A percentile compares a stretch with the other conserved stretches of the same genome.
phyloP scores from a whole-genome alignment of 2,113 vertebrate genomes.

The Clarias macrocephalus region DNA sequence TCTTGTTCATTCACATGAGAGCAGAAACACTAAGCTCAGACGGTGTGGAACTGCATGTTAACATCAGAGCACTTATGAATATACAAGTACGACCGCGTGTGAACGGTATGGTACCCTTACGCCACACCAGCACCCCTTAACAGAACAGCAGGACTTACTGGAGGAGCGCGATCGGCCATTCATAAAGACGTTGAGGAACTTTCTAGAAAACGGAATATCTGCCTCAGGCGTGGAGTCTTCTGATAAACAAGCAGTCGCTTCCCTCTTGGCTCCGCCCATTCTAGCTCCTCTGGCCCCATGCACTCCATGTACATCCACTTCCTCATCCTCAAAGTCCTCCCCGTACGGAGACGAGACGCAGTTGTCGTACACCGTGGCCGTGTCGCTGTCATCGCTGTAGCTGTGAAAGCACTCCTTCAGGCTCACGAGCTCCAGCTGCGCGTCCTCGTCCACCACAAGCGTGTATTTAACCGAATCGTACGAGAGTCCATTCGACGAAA shows the following conservation, averaged over 20 bases:
- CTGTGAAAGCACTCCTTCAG: conserved; percentile 90
- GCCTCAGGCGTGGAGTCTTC: conserved; percentile 78
- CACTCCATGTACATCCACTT: conserved; percentile 52
- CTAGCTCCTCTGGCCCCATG: conserved; percentile 73
- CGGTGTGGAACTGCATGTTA: neutral
- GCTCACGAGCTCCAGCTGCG: conserved; percentile 93
- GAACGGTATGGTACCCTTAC: neutral
- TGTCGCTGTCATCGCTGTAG: conserved; percentile 96
- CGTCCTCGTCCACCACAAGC: conserved; percentile 92
- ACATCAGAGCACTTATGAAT: neutral
- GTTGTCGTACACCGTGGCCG: conserved; percentile 92
- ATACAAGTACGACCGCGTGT: neutral
- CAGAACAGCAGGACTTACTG: conserved; percentile 79
- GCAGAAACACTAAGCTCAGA: neutral
- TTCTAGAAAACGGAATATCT: conserved; percentile 91
- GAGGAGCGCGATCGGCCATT: conserved; percentile 91
- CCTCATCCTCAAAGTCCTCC: conserved; percentile 90
- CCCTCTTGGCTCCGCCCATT: conserved; percentile 65
- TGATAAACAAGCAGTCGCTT: conserved; percentile 81
- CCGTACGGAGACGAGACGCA: conserved; percentile 92
- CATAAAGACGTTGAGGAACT: conserved; percentile 98
- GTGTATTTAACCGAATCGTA: conserved; percentile 98
- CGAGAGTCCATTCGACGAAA: conserved; percentile 84
- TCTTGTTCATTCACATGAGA: neutral
- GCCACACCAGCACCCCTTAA: too few relatives aligned